Evolutionary conservation across 2,113 vertebrate genomes (phyloP), one percentile per base, ranked within the genome.

Genomic region (Rhodinocichla rosea): DNA sequence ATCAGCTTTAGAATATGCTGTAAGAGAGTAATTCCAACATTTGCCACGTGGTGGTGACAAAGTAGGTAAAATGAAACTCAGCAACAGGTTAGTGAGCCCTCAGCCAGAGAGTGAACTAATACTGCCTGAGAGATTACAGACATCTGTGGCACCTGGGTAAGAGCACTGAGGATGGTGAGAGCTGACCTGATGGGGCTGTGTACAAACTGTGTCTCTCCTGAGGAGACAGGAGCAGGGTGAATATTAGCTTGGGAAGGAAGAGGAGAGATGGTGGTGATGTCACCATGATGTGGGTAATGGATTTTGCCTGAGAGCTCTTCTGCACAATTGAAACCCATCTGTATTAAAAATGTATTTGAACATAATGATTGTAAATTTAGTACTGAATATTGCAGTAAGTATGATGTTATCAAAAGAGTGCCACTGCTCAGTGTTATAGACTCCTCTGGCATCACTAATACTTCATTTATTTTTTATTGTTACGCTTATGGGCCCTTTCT

Each of bases 401-500:
- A 74, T 1, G 2, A 13, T 49, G 19, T 47, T 86, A 35, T 44
- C 37, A 67, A 49, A 87, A 20, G 5, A 37, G 24, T 26, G 18
- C 27, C 12, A 11, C 60, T 33, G 9, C 4, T 26, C 47, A 74
- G 45, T 18, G 23, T 75, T 68, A n/a, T 27, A 67, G 47, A 28
- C 35, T 47, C 30, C 11, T 83, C 35, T 67, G 12, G 35, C 57
- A 76, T 79, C 42, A 49, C 13, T 59, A 5, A 52, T 63, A 79
- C n/a, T 62, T 15, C 45, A 62, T 50, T 79, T 21, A 63, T 6
- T 80, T 79, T 49, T 64, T 40, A 3, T 80, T 22, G 16, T 88
- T 93, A 10, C 60, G 98, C 97, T 99, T 63, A n/a, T 98, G 98
- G 98, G 81, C 98, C 55, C 90, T 99, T 89, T 67, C 77, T 98